Evolutionary conservation across 2,888 invertebrate genomes (phyloP), one percentile per base, ranked within the genome.

Genomic region (Busseola fusca): DNA sequence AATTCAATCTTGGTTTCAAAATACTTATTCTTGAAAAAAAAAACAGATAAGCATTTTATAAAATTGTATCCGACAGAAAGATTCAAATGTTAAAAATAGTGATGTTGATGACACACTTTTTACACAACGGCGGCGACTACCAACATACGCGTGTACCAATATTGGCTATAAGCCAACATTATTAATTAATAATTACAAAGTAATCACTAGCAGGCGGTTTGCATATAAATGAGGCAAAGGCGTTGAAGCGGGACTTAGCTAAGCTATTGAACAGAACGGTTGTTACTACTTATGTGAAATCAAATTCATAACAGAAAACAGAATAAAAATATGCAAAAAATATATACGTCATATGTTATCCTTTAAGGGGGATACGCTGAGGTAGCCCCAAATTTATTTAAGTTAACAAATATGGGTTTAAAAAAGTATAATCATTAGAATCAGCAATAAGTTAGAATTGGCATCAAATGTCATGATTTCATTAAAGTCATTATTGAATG

Each of bases 171-270:
- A 59, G 68, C 78, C 78, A 81, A 73, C 34, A 66, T 64, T 63
- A 64, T 77, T 77, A 68, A 81, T 77, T 72, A 76, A 71, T 75
- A 63, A 76, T 72, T 72, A 76, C 59, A 34, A 67, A 65, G 65
- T 79, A 78, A 78, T 74, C 66, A 78, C 21, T 58, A 50, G 45
- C 42, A 68, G 64, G 65, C 42, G 58, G 64, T 45, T 67, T 62
- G 66, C 64, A 70, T 81, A 71, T 58, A 42, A 69, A 76, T 52
- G 62, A 73, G 69, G 64, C 42, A 57, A 42, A 73, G 77, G 74
- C 69, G 74, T 62, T 67, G 63, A 59, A 63, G 71, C 70, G 50
- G 64, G 69, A 69, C 64, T 64, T 52, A 78, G 50, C 58, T 63
- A 67, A 79, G 63, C 30, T 59, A 58, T 56, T 63, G 58, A 62